These are phyloP conservation scores for Drosophila hydei DNA, from an alignment of 1,140 invertebrate genomes.

Conservation along the genomic window DNA sequence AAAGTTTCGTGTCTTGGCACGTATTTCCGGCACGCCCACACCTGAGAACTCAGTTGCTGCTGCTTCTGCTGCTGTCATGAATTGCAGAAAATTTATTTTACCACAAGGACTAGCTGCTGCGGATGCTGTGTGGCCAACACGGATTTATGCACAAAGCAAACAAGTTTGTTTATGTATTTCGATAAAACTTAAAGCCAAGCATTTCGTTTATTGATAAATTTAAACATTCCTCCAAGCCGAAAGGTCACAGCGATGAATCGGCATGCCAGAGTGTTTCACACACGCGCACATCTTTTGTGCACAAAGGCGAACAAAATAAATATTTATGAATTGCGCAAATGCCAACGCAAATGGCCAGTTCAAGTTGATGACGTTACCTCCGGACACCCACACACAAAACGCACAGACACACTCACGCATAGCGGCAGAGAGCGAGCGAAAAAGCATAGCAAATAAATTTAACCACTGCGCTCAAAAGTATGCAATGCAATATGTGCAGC, in stretches of 20 bases:
- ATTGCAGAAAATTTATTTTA: slow-evolving; percentile 76
- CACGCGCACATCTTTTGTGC: slow-evolving; percentile 20
- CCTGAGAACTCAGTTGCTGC: slow-evolving; percentile 38
- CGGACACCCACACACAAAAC: slow-evolving; percentile 17
- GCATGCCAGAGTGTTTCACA: slow-evolving; percentile 40
- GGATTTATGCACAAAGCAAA: slow-evolving; percentile 44
- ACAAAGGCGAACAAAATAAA: slow-evolving; percentile 61
- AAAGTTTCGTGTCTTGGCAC: slow-evolving; percentile 74
- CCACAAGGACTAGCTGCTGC: slow-evolving; percentile 64
- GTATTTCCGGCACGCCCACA: slow-evolving; percentile 49
- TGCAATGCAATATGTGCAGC: slow-evolving; percentile 25
- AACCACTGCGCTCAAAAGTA: slow-evolving; percentile 49
- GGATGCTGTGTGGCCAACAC: slow-evolving; percentile 42
- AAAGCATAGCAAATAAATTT: slow-evolving; percentile 30
- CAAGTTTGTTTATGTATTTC: slow-evolving; percentile 64
- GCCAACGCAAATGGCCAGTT: slow-evolving; percentile 50
- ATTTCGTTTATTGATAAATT: slow-evolving; percentile 68
- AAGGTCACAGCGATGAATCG: slow-evolving; percentile 47
- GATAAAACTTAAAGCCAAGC: slow-evolving; percentile 63
- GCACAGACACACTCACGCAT: slow-evolving; percentile 13
- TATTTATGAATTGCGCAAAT: slow-evolving; percentile 74
- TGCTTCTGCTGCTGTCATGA: slow-evolving; percentile 60
- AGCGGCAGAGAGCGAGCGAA: slow-evolving; percentile 1
- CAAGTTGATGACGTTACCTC: slow-evolving; percentile 66
- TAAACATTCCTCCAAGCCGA: slow-evolving; percentile 43